These are phyloP conservation scores for Campylomormyrus tamandua DNA, from an alignment of 2,113 vertebrate species.

Conservation along the genomic window DNA sequence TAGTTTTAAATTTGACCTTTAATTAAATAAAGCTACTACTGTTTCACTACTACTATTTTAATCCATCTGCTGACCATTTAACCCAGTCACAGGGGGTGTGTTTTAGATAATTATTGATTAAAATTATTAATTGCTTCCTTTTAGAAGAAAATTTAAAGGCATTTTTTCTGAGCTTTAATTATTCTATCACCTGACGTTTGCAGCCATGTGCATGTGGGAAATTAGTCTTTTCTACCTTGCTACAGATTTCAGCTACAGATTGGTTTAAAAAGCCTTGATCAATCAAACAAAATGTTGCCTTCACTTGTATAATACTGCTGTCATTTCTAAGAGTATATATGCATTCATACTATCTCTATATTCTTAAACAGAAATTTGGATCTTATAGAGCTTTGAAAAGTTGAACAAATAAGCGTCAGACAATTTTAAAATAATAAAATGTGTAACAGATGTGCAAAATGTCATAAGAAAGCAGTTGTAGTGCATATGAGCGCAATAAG, in stretches of 20 bases:
- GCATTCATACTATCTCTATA: not conserved
- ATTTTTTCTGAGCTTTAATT: not conserved
- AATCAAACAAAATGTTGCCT: not conserved
- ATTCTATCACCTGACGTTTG: not conserved
- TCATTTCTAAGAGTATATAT: not conserved
- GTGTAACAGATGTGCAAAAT: not conserved
- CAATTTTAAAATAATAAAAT: not conserved
- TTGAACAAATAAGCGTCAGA: not conserved
- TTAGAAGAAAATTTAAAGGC: not conserved
- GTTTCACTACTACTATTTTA: not conserved
- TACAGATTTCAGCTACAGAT: not conserved
- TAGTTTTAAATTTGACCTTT: not conserved
- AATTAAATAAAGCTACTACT: not conserved
- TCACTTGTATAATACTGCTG: not conserved
- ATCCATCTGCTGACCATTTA: not conserved
- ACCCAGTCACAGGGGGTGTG: not conserved
- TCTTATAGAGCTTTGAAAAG: not conserved
- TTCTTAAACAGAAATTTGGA: not conserved
- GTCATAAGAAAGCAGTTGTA: not conserved
- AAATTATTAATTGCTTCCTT: not conserved
- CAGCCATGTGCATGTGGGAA: not conserved
- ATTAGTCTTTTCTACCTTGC: not conserved
- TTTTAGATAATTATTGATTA: not conserved
- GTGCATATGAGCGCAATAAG: not conserved
- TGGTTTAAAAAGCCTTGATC: not conserved